phyloP scores from a whole-genome alignment of 2,888 invertebrate species.

The Phaonia tiefii region DNA sequence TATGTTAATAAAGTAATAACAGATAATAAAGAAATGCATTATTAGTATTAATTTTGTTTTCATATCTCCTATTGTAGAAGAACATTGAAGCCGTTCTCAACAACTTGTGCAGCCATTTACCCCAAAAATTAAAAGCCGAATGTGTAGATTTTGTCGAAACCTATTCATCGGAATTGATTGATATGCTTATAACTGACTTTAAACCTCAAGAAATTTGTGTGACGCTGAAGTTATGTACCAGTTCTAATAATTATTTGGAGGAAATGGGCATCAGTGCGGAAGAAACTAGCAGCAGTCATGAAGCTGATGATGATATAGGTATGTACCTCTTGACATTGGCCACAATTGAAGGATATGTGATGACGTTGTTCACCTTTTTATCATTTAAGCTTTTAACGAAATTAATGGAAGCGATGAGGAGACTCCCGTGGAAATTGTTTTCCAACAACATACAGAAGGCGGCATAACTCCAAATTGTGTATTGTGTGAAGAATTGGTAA shows the following conservation, averaged over 20 bases:
- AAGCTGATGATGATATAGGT: constrained; percentile 61
- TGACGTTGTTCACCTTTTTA: too few relatives aligned
- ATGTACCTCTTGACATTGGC: neutral
- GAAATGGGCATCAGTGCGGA: constrained; percentile 73
- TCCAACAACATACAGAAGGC: constrained; percentile 69
- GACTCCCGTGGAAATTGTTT: constrained; percentile 72
- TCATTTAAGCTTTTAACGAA: constrained; percentile 69
- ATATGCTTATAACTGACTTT: constrained; percentile 89
- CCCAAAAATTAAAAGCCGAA: constrained; percentile 84
- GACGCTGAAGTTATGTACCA: constrained; percentile 87
- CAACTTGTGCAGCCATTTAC: constrained; percentile 86
- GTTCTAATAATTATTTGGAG: constrained; percentile 79
- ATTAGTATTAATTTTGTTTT: constrained; percentile 36
- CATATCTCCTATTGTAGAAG: constrained; percentile 81
- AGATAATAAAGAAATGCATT: neutral
- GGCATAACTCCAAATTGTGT: constrained; percentile 74
- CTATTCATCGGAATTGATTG: constrained; percentile 88
- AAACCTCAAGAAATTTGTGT: constrained; percentile 89
- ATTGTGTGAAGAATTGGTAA: constrained; percentile 77
- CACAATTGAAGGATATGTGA: neutral
- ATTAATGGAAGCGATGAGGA: constrained; percentile 73
- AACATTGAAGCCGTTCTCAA: constrained; percentile 86
- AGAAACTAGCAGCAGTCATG: constrained; percentile 60
- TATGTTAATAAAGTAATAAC: constrained; percentile 75
- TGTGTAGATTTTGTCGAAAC: constrained; percentile 89